phyloP scores from a whole-genome alignment of 2,797 vertebrate genomes.

The Lutra lutra region DNA sequence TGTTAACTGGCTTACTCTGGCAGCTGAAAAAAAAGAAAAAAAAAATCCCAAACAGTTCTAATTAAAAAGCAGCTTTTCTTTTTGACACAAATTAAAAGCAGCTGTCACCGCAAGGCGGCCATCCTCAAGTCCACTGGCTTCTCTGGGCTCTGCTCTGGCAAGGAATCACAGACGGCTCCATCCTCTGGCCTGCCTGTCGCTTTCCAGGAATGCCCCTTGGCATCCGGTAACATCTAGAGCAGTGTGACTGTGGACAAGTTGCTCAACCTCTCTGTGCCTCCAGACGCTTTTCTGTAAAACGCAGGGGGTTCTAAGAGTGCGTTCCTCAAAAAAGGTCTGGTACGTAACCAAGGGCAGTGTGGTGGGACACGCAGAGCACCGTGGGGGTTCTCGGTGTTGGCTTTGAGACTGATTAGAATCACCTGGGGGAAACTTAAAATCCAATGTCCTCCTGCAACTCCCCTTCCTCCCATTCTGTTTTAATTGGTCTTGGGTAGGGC shows the following conservation, averaged over 20 bases:
- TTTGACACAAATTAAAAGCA: conserved; percentile 67
- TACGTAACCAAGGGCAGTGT: neutral
- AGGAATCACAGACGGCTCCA: neutral
- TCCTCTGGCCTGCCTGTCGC: neutral
- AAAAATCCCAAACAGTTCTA: conserved; percentile 27
- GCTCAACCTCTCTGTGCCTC: neutral
- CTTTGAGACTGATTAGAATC: neutral
- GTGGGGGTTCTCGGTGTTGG: neutral
- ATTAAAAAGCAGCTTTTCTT: conserved; percentile 65
- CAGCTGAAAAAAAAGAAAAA: neutral
- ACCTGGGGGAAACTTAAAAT: neutral
- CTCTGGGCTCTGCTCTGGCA: conserved; percentile 4
- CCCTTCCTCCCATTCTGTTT: neutral
- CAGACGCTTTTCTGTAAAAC: neutral
- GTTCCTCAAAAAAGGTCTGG: neutral
- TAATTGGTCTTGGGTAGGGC: neutral
- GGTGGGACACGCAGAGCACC: neutral
- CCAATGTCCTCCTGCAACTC: neutral
- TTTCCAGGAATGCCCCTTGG: neutral
- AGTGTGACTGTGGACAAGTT: neutral
- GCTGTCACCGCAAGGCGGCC: conserved; percentile 44
- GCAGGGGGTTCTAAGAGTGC: neutral
- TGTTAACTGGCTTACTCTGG: conserved; percentile 27
- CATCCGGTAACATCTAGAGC: neutral
- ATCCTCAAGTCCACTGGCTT: neutral